Conservation (phyloP, 2,888 invertebrate species). For the Lutraria lutraria region DNA sequence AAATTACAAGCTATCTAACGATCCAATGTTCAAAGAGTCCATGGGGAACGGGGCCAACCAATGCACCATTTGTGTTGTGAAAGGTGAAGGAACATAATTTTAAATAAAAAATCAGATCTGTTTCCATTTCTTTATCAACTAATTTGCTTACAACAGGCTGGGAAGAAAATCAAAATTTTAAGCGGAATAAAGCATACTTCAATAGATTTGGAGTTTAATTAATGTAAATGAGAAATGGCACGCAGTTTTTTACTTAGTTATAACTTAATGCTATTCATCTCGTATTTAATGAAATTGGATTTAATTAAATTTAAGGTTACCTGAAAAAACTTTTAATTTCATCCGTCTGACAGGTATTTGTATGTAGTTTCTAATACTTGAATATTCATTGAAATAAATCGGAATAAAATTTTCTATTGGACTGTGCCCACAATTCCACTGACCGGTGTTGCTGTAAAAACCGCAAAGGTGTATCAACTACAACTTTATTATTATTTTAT, state of each 20-base stretch:
- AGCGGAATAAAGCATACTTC: neutral
- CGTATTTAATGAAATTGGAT: neutral
- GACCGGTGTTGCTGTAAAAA: constrained; percentile 48
- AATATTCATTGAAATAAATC: constrained; percentile 38
- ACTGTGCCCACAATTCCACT: constrained; percentile 40
- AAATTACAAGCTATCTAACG: neutral
- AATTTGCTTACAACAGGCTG: neutral
- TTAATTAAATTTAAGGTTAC: neutral
- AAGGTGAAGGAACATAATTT: neutral
- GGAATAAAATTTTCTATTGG: constrained; percentile 44
- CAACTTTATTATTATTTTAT: constrained; percentile 61
- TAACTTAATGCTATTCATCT: neutral
- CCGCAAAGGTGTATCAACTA: constrained; percentile 48
- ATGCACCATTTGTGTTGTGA: constrained; percentile 1
- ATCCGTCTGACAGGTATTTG: neutral
- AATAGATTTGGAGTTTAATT: neutral
- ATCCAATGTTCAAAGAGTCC: neutral
- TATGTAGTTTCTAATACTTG: neutral
- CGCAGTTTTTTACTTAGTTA: neutral
- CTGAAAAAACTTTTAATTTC: neutral
- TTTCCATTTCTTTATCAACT: neutral
- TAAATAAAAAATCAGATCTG: too few relatives aligned
- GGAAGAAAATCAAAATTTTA: neutral
- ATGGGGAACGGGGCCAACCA: neutral
- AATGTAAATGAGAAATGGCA: neutral